Evolutionary conservation across 2,797 vertebrate genomes (phyloP).

Genomic region (Margarornis squamiger): DNA sequence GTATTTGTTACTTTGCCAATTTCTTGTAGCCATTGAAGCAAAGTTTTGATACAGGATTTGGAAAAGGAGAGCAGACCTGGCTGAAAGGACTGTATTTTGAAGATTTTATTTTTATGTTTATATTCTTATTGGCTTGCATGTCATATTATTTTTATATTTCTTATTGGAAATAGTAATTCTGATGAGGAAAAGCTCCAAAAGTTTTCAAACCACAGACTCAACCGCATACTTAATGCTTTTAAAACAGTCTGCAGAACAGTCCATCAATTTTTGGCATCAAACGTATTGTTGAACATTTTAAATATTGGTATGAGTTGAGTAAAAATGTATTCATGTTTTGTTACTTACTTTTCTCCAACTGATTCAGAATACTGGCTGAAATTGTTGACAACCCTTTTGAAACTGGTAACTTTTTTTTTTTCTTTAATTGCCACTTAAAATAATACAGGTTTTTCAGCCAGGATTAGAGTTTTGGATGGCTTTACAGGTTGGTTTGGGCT

Average conservation of each 20-base stretch:
- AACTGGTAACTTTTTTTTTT: background rate
- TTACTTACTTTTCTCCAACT: background rate
- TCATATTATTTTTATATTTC: slow-evolving; percentile 27
- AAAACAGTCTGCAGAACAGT: background rate
- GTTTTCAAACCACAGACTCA: slow-evolving; percentile 21
- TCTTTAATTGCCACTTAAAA: background rate
- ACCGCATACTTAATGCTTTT: background rate
- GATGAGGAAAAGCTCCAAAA: slow-evolving; percentile 22
- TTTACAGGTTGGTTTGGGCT: background rate
- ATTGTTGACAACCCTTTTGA: background rate
- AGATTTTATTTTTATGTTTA: slow-evolving; percentile 36
- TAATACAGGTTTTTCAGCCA: background rate
- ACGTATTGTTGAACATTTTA: background rate
- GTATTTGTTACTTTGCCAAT: background rate
- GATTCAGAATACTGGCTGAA: background rate
- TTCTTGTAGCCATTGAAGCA: background rate
- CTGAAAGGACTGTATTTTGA: background rate
- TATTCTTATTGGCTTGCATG: slow-evolving; percentile 10
- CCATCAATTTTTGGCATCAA: background rate
- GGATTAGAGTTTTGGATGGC: background rate
- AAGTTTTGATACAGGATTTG: background rate
- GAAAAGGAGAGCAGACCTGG: slow-evolving; percentile 5
- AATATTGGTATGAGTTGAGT: background rate
- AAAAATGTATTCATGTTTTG: background rate
- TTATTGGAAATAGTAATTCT: background rate